phyloP scores from a whole-genome alignment of 2,888 invertebrate genomes.

The Hirtodrosophila histrioides region DNA sequence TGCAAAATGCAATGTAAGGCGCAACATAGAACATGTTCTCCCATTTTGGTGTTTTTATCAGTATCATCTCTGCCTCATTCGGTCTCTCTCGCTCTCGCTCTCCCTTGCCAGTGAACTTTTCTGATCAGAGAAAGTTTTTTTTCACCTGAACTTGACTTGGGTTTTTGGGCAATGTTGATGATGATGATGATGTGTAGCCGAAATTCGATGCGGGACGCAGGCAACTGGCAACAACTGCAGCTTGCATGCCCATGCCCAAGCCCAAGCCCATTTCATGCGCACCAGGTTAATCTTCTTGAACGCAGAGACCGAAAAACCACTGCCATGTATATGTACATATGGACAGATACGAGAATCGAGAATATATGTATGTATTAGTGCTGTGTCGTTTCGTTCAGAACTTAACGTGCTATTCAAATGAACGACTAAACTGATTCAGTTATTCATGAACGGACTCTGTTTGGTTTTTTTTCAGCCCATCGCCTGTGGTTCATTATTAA shows the following conservation, averaged over 20 bases:
- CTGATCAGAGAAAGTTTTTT: constrained; percentile 57
- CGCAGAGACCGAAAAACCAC: constrained; percentile 50
- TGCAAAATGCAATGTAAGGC: constrained; percentile 2
- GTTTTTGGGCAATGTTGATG: constrained; percentile 12
- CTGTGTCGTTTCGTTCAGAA: too few species aligned
- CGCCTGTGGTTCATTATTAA: too few species aligned
- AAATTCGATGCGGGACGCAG: constrained; percentile 72
- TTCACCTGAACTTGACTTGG: constrained; percentile 24
- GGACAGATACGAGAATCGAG: too few species aligned
- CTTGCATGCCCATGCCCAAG: constrained; percentile 19
- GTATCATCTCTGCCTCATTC: constrained; percentile 19
- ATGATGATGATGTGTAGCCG: constrained; percentile 53
- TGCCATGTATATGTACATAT: constrained; percentile 12
- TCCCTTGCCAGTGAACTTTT: constrained; percentile 1
- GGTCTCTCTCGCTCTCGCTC: background rate
- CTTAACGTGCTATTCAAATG: too few species aligned
- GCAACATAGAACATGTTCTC: constrained; percentile 10
- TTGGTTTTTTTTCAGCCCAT: too few species aligned
- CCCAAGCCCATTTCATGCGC: constrained; percentile 19
- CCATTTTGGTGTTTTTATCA: constrained; percentile 20
- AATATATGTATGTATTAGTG: too few species aligned
- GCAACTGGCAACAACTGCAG: constrained; percentile 49
- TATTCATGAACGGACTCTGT: too few species aligned
- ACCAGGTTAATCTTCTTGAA: constrained; percentile 58
- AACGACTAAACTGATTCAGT: too few species aligned